These are phyloP conservation scores for Cryptoblepharus egeriae DNA, from an alignment of 2,797 vertebrate species.

Conservation along the genomic window DNA sequence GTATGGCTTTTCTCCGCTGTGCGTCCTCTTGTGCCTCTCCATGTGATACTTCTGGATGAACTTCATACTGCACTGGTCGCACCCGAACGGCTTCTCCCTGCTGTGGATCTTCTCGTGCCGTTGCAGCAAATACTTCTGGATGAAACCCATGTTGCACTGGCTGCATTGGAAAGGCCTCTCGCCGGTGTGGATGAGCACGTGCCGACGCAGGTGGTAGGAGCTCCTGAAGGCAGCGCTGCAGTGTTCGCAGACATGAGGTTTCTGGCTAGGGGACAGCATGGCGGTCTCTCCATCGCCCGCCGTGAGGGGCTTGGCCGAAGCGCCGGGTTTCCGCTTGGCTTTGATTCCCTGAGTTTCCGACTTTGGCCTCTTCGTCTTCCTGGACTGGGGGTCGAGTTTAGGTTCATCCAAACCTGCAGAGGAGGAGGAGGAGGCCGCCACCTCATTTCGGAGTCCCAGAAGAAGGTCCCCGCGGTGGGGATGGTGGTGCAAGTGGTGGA, in stretches of 20 bases:
- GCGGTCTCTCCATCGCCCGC: slow-evolving; percentile 89
- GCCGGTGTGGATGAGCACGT: slow-evolving; percentile 98
- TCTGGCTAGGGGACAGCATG: slow-evolving; percentile 90
- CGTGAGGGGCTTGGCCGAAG: slow-evolving; percentile 87
- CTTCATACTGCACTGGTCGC: slow-evolving; percentile 99
- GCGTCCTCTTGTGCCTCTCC: slow-evolving; percentile 98
- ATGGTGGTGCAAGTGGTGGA: slow-evolving; percentile 77
- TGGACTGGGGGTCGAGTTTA: slow-evolving; percentile 86
- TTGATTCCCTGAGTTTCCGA: slow-evolving; percentile 94
- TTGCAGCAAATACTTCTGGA: slow-evolving; percentile 98
- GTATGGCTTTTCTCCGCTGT: slow-evolving; percentile 99
- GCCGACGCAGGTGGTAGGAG: slow-evolving; percentile 97
- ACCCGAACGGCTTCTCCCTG: slow-evolving; percentile 97
- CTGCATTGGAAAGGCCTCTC: slow-evolving; percentile 99
- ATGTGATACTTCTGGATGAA: slow-evolving; percentile 99
- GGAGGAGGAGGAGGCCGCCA: too few relatives aligned
- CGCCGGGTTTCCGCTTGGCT: slow-evolving; percentile 90
- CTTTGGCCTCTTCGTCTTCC: slow-evolving; percentile 91
- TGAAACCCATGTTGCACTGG: slow-evolving; percentile 99
- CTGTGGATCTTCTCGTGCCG: slow-evolving; percentile 99
- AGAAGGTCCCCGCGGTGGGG: slow-evolving; percentile 76
- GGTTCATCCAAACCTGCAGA: slow-evolving; percentile 80
- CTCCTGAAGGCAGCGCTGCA: slow-evolving; percentile 98
- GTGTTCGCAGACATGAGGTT: slow-evolving; percentile 98
- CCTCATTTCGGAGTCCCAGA: slow-evolving; percentile 64